These are phyloP conservation scores for Aix galericulata DNA, from an alignment of 2,113 vertebrate species.

Conservation along the genomic window DNA sequence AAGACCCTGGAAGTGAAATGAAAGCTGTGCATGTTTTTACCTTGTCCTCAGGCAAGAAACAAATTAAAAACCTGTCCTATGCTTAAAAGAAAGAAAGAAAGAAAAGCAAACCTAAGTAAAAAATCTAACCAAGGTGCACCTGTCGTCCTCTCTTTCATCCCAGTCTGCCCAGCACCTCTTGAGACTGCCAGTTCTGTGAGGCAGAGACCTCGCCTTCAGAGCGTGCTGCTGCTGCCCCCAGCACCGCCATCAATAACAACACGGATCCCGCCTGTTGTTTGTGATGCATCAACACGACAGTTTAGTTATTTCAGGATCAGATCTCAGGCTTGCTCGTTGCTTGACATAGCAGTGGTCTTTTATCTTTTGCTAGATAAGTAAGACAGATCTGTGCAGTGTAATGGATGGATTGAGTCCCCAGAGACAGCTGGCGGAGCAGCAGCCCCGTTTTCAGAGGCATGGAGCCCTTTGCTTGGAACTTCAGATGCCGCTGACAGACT, in stretches of 20 bases:
- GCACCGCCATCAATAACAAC: neutral
- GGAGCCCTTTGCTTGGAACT: neutral
- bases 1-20: neutral
- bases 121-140: neutral
- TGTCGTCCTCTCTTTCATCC: neutral
- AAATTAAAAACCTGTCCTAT: neutral
- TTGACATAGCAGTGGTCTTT: neutral
- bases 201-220: neutral
- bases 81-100: neutral
- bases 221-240: neutral
- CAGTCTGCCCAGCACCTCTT: neutral
- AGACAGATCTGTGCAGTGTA: neutral
- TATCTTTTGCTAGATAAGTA: neutral
- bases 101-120: neutral
- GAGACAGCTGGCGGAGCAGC: neutral
- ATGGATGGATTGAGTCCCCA: neutral
- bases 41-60: neutral
- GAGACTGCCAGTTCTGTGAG: neutral
- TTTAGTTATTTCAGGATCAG: neutral
- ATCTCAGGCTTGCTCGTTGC: neutral
- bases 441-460: neutral
- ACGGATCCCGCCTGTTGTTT: neutral
- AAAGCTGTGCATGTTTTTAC: neutral
- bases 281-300: neutral
- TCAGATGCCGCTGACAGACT: neutral